Percentiles rank a stretch among this genome's conserved stretches.
Conservation (phyloP, 2,113 vertebrate species). For the Dermatemys mawii region DNA sequence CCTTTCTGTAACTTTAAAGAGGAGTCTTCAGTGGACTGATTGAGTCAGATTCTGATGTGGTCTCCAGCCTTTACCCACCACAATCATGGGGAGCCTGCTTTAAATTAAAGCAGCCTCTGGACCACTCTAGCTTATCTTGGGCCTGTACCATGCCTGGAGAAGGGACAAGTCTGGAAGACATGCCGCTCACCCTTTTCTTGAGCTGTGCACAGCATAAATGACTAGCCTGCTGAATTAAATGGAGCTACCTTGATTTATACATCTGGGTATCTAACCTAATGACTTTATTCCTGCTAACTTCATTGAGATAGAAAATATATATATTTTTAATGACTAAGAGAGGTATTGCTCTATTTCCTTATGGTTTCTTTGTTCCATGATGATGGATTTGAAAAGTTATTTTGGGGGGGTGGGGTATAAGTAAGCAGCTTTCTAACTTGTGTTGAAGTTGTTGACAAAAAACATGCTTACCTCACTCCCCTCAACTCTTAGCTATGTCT, state of each 20-base stretch:
- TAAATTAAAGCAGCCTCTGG: too few relatives aligned
- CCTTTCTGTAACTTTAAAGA: too few relatives aligned
- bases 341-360: not conserved
- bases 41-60: too few relatives aligned
- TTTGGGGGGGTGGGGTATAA: not conserved
- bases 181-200: not conserved
- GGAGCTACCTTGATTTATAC: not conserved
- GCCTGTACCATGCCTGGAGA: not conserved
- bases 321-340: not conserved
- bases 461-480: not conserved
- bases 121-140: not conserved
- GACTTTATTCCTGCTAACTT: not conserved
- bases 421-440: not conserved
- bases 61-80: too few relatives aligned
- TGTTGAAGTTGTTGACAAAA: not conserved
- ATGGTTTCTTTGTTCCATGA: not conserved
- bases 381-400: not conserved
- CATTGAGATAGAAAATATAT: not conserved
- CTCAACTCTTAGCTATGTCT: not conserved
- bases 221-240: not conserved
- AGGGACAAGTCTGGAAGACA: not conserved
- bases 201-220: not conserved
- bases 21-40: too few relatives aligned
- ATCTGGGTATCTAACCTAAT: not conserved
- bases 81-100: too few relatives aligned